Evolutionary conservation across 2,113 vertebrate species (phyloP).

Genomic region (Neolamprologus toae): DNA sequence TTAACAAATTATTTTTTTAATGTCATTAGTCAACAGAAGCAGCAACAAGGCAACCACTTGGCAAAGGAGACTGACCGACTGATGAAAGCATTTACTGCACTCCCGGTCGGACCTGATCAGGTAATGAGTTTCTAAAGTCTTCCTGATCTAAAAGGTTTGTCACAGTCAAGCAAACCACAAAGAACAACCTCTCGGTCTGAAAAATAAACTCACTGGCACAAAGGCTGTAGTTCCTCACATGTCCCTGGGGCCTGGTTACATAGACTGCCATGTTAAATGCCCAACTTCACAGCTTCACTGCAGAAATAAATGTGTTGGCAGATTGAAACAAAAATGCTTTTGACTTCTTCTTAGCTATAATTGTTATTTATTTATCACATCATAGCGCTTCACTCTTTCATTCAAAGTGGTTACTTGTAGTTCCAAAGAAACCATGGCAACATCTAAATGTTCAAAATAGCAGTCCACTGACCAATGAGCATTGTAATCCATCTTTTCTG

Average conservation of each 20-base stretch:
- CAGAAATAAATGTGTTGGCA: background rate
- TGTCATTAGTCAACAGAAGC: conserved; percentile 83
- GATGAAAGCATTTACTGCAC: conserved; percentile 87
- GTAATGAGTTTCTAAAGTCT: conserved; percentile 1
- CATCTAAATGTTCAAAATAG: background rate
- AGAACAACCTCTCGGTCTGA: background rate
- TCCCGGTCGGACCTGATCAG: conserved; percentile 81
- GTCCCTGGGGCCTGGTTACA: background rate
- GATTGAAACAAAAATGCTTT: background rate
- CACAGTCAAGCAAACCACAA: background rate
- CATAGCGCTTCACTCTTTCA: background rate
- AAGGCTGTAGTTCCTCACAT: background rate
- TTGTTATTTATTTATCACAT: rapidly evolving
- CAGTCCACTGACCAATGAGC: background rate
- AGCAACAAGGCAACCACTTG: conserved; percentile 87
- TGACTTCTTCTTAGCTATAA: background rate
- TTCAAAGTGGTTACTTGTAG: background rate
- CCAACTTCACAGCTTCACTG: background rate
- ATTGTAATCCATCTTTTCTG: background rate
- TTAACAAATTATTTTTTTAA: rapidly evolving
- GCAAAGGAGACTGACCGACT: conserved; percentile 93
- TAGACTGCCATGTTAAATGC: rapidly evolving
- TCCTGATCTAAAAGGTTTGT: background rate
- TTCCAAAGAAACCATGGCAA: background rate
- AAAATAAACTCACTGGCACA: background rate